Base-by-base conservation (phyloP, 2,797 vertebrate species). In the Paramormyrops hopkinsi region DNA sequence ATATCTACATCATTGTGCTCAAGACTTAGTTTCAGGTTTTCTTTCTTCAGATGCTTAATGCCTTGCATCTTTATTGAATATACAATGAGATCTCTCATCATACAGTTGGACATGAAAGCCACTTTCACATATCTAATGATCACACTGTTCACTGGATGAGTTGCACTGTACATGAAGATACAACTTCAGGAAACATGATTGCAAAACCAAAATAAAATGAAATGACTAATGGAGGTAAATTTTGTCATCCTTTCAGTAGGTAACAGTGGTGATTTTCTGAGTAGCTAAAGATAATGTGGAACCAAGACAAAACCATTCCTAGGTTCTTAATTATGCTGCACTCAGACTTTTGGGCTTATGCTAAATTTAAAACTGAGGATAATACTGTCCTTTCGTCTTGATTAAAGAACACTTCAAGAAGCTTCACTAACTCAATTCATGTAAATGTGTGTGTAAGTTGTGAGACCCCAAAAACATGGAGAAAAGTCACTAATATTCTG, bases 1-100 rank as follows among this genome's bases (percentile, higher is more conserved):
- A 89, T 89, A 90, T 89, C 91, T 90, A 91, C 86, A 90, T n/a
- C 44, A 9, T 88, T 59, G 25, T 86, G 50, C 83, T 89, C 89
- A 54, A 51, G 17, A 25, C 14, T 69, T 88, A 22, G 53, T 53
- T 87, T 46, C 14, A 53, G 41, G 6, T n/a, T 44, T 25, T 22
- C 25, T 41, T 54, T 2, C 56, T 53, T n/a, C 44, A 69, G 51
- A 86, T 12, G 53, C 65, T 33, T 69, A 69, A 33, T 69, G 65
- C 44, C 56, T 33, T n/a, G 56, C 50, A 7, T 53, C 51, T 76
- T 59, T 79, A 48, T 54, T 59, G 22, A 54, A 56, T 6, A 51
- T 54, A 54, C 85, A 48, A 59, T 9, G 51, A 41, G 12, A 86
- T 56, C 33, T 33, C 46, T 54, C 48, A 86, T 86, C 29, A 41